These are phyloP conservation scores for Parus major DNA, from an alignment of 2,113 vertebrate genomes.

Conservation along the genomic window DNA sequence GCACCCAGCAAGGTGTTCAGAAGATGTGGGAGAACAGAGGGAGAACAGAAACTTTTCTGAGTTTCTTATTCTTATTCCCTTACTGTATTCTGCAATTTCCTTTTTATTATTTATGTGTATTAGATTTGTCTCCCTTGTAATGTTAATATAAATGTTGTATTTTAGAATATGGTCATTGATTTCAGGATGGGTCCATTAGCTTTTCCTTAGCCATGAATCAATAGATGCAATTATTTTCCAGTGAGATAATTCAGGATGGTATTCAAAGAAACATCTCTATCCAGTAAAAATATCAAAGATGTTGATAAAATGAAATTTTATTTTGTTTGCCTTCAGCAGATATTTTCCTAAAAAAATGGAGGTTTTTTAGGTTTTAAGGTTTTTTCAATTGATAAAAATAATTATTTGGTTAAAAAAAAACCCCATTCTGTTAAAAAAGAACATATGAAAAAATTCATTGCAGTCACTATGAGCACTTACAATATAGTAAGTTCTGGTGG, in stretches of 20 bases:
- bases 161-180: not conserved
- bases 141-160: not conserved
- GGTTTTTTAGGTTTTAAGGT: rapidly evolving
- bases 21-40: not conserved
- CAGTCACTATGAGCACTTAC: not conserved
- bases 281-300: not conserved
- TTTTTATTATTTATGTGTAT: not conserved
- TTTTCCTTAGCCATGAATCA: not conserved
- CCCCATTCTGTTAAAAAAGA: rapidly evolving
- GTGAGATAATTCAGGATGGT: not conserved
- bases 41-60: not conserved
- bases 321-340: not conserved
- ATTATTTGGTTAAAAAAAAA: not conserved
- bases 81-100: not conserved
- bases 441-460: not conserved
- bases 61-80: not conserved
- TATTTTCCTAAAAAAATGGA: not conserved
- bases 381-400: not conserved
- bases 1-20: not conserved
- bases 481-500: not conserved
- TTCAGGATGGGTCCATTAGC: not conserved
- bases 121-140: not conserved
- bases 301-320: not conserved
- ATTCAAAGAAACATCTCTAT: not conserved
- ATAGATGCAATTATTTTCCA: not conserved